Evolutionary conservation across 2,113 vertebrate genomes (phyloP).

Genomic region (Cygnus atratus): DNA sequence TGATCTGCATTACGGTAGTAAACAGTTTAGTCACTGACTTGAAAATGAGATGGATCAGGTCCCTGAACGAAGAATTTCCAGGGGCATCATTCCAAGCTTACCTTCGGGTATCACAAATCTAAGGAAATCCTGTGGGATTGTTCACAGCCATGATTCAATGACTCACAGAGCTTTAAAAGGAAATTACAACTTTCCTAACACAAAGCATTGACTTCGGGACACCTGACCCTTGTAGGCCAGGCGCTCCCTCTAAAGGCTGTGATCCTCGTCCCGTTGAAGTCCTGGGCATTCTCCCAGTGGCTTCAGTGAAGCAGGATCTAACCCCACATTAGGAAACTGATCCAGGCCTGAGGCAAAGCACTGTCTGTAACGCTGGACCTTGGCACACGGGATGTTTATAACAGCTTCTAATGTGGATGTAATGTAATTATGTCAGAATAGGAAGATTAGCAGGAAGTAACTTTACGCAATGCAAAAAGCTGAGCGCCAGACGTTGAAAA

Average conservation of each 20-base stretch:
- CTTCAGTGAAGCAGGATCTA: not conserved
- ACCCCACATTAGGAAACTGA: not conserved
- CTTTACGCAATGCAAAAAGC: constrained; percentile 29
- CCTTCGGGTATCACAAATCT: constrained; percentile 60
- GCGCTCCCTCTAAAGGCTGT: constrained; percentile 46
- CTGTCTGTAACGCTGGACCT: not conserved
- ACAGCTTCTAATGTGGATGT: not conserved
- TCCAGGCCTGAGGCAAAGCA: not conserved
- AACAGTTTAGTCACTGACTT: constrained; percentile 3
- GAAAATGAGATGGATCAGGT: constrained; percentile 12
- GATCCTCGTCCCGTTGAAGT: not conserved
- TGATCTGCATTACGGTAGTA: not conserved
- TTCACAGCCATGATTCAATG: constrained; percentile 54
- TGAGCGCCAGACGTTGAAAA: not conserved
- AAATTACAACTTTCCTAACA: constrained; percentile 68
- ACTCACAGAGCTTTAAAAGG: constrained; percentile 64
- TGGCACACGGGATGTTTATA: not conserved
- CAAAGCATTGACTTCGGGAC: constrained; percentile 42
- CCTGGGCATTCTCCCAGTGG: not conserved
- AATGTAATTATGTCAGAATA: constrained; percentile 44
- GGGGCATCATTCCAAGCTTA: constrained; percentile 20
- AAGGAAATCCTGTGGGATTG: constrained; percentile 69
- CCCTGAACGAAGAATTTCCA: constrained; percentile 6
- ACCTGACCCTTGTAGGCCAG: constrained; percentile 46
- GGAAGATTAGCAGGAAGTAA: constrained; percentile 57